Evolutionary conservation across 2,888 invertebrate genomes (phyloP), one percentile per base, ranked within the genome.

Genomic region (Scaeva pyrastri): DNA sequence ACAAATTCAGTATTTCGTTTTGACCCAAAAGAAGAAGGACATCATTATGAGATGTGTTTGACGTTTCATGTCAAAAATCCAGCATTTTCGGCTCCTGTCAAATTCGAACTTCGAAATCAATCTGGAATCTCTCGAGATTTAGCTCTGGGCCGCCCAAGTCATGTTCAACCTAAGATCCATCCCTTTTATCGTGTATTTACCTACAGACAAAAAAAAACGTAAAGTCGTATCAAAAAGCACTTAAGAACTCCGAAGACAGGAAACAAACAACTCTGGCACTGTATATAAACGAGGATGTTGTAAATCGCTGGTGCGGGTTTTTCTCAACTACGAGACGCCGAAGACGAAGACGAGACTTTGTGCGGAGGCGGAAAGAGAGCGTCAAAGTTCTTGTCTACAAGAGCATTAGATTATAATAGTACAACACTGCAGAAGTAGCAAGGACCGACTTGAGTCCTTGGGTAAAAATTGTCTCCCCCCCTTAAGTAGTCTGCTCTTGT

Each of bases 341-440:
- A 31, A 31, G 2, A 31, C 31, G 31, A 16, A 71, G 36, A 60
- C 39, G 48, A 78, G 72, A 48, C 50, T 52, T 23, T 52, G n/a
- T n/a, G 50, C 39, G 52, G 39, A 68, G 52, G 52, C 68, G 68
- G 43, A 64, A 66, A 73, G 68, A 60, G 55, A 76, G 82, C 86
- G 77, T 74, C 74, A 82, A 86, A 77, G 77, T 82, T 86, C 82
- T 82, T 86, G 86, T 86, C 86, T 82, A 86, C 86, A 86, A 86
- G 82, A 71, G 78, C 78, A 86, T 86, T 82, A 82, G 86, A 86
- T 86, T 82, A 86, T 86, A 86, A 86, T 74, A 78, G 71, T 68
- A 68, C 52, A 68, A 39, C 68, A 68, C 52, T 52, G 52, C 23
- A 64, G 66, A 16, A 58, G 39, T 12, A 39, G 39, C 11, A 6